Conservation (phyloP, 2,113 vertebrate species). For the Ictalurus punctatus region DNA sequence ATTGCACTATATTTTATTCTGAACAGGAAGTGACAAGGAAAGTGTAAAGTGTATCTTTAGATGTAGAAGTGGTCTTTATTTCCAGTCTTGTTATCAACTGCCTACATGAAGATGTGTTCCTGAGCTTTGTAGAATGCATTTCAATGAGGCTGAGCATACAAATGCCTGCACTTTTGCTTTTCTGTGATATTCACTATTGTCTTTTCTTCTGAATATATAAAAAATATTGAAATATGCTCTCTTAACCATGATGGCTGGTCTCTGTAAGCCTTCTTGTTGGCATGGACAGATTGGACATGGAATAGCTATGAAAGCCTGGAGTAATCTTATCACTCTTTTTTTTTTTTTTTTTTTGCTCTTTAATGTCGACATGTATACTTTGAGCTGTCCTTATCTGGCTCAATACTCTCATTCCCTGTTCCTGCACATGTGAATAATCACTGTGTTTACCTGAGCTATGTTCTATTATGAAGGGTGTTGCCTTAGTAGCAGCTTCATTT, state of each 20-base stretch:
- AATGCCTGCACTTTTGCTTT: neutral
- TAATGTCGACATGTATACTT: neutral
- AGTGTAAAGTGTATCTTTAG: neutral
- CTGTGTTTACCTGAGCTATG: neutral
- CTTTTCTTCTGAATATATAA: no score
- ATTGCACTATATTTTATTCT: neutral
- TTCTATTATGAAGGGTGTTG: neutral
- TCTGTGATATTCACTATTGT: neutral
- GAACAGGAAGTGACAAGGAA: neutral
- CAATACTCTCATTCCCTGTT: neutral
- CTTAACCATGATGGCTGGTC: neutral
- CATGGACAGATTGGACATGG: neutral
- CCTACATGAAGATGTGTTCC: neutral
- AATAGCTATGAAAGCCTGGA: neutral
- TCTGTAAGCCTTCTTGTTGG: neutral
- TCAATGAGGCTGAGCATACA: neutral
- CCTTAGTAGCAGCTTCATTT: no score
- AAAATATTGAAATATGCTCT: neutral
- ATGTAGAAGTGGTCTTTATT: neutral
- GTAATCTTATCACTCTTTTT: neutral
- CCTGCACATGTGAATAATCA: neutral
- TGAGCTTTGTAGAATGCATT: neutral
- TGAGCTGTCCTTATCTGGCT: neutral
- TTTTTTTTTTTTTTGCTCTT: no score
- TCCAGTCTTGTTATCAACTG: neutral